These are phyloP conservation scores for Pachypanchax playfairii DNA, from an alignment of 2,113 vertebrate species.

Conservation along the genomic window DNA sequence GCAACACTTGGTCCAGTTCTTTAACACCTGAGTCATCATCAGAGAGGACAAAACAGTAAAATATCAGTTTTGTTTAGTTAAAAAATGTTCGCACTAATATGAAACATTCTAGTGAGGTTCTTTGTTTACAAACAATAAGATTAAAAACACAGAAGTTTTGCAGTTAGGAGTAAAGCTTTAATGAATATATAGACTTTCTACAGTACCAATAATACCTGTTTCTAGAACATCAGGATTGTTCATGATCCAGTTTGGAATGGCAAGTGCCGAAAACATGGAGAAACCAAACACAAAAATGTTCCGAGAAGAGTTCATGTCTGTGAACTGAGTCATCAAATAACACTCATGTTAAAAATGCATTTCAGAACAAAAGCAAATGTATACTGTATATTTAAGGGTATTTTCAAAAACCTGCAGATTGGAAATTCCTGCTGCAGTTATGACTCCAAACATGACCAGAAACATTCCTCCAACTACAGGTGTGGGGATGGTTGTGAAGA, in stretches of 20 bases:
- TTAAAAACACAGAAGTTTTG: no score
- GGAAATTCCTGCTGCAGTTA: conserved; percentile 87
- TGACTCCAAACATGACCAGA: conserved; percentile 93
- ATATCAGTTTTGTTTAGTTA: neutral
- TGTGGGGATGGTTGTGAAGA: conserved; percentile 89
- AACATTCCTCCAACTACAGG: conserved; percentile 94
- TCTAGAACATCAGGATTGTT: conserved; percentile 79
- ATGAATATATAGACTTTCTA: no score
- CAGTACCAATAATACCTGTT: conserved; percentile 79
- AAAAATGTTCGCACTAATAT: neutral
- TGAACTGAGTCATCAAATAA: conserved; percentile 76
- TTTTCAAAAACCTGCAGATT: conserved; percentile 90
- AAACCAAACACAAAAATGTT: conserved; percentile 96
- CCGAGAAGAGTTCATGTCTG: conserved; percentile 94
- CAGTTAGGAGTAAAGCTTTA: no score
- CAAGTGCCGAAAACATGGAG: conserved; percentile 87
- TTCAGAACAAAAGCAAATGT: neutral
- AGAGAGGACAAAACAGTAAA: neutral
- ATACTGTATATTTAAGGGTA: no score
- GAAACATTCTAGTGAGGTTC: neutral
- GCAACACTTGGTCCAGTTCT: conserved; percentile 89
- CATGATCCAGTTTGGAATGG: conserved; percentile 87
- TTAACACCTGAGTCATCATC: conserved; percentile 77
- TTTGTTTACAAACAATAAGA: no score
- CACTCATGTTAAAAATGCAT: neutral